These are phyloP conservation scores for honey bee (Apis mellifera) DNA, from an alignment of 1,140 invertebrate species.

Conservation along the genomic window DNA sequence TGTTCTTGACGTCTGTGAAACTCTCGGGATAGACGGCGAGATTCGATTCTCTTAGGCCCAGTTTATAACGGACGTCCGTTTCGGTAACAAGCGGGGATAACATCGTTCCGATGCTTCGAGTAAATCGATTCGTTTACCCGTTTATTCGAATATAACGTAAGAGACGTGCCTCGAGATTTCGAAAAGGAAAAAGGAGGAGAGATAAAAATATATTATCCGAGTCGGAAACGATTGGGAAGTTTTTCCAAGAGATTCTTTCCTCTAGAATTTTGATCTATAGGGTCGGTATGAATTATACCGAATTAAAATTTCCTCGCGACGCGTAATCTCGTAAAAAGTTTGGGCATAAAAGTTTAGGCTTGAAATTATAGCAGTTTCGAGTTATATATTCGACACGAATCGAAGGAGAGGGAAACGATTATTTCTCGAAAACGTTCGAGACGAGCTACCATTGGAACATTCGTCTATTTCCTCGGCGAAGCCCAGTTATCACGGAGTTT, in stretches of 20 bases:
- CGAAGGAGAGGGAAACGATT: neutral
- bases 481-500: neutral
- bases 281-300: neutral
- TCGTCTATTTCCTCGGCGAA: slow-evolving; percentile 11
- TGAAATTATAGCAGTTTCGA: slow-evolving; percentile 26
- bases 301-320: slow-evolving; percentile 16
- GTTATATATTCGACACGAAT: slow-evolving; percentile 13
- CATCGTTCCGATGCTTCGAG: neutral
- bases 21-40: neutral
- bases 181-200: too few species aligned
- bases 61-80: neutral
- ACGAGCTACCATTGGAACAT: neutral
- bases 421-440: slow-evolving; percentile 3
- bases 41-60: slow-evolving; percentile 15
- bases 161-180: too few species aligned
- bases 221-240: neutral
- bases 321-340: too few species aligned
- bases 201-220: too few species aligned
- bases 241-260: neutral
- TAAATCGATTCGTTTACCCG: neutral
- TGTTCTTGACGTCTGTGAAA: slow-evolving; percentile 32
- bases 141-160: neutral
- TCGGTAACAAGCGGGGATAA: neutral
- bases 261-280: neutral
- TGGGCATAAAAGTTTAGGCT: neutral